Conservation (phyloP, 2,113 vertebrate species). For the Lepidothrix coronata region DNA sequence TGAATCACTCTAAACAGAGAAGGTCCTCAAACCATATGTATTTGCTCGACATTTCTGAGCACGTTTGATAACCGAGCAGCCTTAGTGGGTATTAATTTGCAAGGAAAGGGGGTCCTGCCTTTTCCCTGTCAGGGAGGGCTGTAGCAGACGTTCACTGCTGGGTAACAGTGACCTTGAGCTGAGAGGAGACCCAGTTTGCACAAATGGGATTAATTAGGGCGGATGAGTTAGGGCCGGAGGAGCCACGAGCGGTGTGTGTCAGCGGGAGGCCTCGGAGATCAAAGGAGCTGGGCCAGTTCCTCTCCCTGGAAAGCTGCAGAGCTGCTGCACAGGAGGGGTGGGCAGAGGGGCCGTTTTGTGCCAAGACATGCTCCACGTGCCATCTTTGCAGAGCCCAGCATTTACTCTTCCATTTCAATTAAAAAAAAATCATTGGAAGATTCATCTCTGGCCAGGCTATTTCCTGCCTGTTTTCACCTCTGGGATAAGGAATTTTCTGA, state of each 20-base stretch:
- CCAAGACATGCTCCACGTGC: constrained; percentile 47
- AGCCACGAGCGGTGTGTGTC: neutral
- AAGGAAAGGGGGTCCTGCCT: neutral
- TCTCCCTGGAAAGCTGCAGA: constrained; percentile 56
- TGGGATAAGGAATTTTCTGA: constrained; percentile 31
- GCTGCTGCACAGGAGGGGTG: constrained; percentile 14
- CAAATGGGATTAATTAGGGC: constrained; percentile 41
- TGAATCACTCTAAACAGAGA: neutral
- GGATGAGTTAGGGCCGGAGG: constrained; percentile 15
- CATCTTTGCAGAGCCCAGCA: neutral
- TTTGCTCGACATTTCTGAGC: neutral
- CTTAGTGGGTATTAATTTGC: neutral
- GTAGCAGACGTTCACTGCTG: neutral
- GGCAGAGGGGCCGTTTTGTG: neutral
- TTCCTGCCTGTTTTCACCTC: constrained; percentile 35
- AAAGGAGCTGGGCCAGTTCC: constrained; percentile 43
- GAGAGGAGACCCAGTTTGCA: neutral
- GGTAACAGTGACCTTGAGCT: constrained; percentile 31
- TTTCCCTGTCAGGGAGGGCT: neutral
- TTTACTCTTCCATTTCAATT: constrained; percentile 27
- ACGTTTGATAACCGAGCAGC: neutral
- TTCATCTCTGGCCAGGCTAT: constrained; percentile 45
- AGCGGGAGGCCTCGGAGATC: constrained; percentile 10
- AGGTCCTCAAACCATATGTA: neutral
- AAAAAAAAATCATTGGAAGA: neutral